phyloP scores from a whole-genome alignment of 2,797 vertebrate species.

The Eutrigla gurnardus region DNA sequence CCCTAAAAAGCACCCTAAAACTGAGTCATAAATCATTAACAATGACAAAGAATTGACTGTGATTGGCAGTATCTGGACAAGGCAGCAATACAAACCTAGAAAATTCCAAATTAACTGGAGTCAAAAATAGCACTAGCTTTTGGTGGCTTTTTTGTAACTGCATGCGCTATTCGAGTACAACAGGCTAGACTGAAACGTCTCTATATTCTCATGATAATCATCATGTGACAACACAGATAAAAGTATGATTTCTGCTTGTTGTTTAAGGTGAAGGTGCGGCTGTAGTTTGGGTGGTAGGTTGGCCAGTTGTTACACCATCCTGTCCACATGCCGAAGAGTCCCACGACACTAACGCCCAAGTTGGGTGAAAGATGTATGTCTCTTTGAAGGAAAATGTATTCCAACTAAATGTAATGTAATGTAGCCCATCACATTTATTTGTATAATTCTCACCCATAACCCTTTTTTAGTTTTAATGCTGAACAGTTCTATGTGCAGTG shows the following conservation, averaged over 20 bases:
- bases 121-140: constrained; percentile 8
- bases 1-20: constrained; percentile 23
- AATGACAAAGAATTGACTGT: constrained; percentile 17
- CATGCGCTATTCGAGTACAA: neutral
- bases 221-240: neutral
- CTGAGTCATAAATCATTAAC: constrained; percentile 35
- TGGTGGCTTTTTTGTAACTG: neutral
- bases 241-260: too few relatives aligned
- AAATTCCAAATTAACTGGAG: constrained; percentile 1
- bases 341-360: neutral
- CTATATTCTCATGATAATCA: neutral
- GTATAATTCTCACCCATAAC: neutral
- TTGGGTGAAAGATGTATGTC: neutral
- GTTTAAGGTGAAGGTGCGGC: neutral
- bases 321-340: neutral
- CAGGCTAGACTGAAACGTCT: neutral
- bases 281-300: neutral
- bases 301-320: neutral
- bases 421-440: neutral
- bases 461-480: neutral
- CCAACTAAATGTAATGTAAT: too few relatives aligned
- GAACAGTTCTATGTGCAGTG: neutral
- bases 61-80: neutral
- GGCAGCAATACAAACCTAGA: neutral
- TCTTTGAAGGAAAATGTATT: too few relatives aligned